A percentile compares a stretch with the other conserved stretches of the same genome.
Evolutionary conservation across 2,113 vertebrate species (phyloP).

Genomic region (Carassius gibelio): DNA sequence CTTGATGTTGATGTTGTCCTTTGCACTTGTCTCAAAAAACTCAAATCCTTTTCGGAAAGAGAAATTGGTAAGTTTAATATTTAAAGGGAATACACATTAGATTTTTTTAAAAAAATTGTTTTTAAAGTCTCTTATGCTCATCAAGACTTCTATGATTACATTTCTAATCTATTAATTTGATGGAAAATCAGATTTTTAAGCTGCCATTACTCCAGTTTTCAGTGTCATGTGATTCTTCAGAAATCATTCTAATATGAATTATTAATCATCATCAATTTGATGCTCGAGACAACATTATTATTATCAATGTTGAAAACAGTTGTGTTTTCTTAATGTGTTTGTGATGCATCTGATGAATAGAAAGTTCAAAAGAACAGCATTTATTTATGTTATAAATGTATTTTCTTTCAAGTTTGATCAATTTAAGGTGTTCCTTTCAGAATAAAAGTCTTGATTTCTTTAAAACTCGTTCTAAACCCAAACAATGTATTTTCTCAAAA

Average conservation of each 20-base stretch:
- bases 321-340: neutral
- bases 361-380: neutral
- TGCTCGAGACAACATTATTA: no score
- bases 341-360: neutral
- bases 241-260: no score
- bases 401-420: neutral
- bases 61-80: neutral
- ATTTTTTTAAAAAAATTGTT: no score
- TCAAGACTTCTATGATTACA: neutral
- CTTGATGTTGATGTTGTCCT: constrained; percentile 97
- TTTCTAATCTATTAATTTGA: no score
- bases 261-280: no score
- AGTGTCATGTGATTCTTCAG: no score
- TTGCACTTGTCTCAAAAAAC: constrained; percentile 97
- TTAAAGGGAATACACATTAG: neutral
- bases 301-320: no score
- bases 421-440: neutral
- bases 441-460: neutral
- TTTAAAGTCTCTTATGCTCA: neutral
- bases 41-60: constrained; percentile 83
- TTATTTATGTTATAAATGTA: neutral
- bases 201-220: no score
- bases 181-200: no score
- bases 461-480: neutral
- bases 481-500: no score